These are phyloP conservation scores for Thalassophryne amazonica DNA, from an alignment of 2,797 vertebrate genomes.

Conservation along the genomic window DNA sequence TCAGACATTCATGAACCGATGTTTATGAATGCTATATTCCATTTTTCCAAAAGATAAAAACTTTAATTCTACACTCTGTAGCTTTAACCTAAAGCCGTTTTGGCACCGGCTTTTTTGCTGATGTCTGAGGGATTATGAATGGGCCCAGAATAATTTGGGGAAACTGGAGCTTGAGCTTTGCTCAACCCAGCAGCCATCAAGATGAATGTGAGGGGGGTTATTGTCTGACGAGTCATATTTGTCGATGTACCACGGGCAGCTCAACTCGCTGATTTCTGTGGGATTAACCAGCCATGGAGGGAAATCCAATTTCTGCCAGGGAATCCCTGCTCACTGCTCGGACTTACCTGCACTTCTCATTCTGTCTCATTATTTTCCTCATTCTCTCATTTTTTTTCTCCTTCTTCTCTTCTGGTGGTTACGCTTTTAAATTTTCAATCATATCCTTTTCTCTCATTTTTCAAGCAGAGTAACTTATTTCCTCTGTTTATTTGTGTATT, in stretches of 20 bases:
- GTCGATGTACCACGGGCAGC: constrained; percentile 29
- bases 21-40: too few species aligned
- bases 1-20: too few species aligned
- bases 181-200: constrained; percentile 20
- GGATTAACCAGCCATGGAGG: constrained; percentile 34
- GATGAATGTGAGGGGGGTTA: constrained; percentile 36
- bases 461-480: too few species aligned
- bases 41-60: too few species aligned
- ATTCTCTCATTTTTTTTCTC: not conserved
- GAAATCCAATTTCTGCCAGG: constrained; percentile 41
- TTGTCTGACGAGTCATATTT: constrained; percentile 46
- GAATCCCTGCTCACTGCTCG: constrained; percentile 6
- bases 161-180: constrained; percentile 23
- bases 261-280: constrained; percentile 35
- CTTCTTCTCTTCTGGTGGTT: not conserved
- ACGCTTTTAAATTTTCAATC: not conserved
- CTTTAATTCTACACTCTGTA: too few species aligned
- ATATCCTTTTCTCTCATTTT: not conserved
- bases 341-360: constrained; percentile 1
- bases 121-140: constrained; percentile 34
- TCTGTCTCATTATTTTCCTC: not conserved
- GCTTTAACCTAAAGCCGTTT: too few species aligned
- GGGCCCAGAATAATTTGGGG: constrained; percentile 29
- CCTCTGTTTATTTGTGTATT: too few species aligned
- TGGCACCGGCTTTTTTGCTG: constrained; percentile 13